Evolutionary conservation across 1,140 invertebrate species (phyloP).

Genomic region (Frieseomelitta varia): DNA sequence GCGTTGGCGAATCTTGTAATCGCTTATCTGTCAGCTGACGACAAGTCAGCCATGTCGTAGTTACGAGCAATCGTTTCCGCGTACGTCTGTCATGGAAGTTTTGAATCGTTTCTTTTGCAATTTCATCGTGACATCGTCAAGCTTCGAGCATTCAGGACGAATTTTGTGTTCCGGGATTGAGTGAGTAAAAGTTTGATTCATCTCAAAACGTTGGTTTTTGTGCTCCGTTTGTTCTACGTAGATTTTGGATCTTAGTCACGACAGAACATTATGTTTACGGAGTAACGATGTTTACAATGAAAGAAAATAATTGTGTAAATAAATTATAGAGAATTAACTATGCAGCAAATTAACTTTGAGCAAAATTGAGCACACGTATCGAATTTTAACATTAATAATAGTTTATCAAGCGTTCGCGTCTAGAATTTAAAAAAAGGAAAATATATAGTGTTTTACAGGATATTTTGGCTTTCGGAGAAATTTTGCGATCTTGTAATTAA

Average conservation of each 20-base stretch:
- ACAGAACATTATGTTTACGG: background rate
- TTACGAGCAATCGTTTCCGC: constrained; percentile 5
- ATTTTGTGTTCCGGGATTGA: too few species aligned
- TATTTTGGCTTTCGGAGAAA: too few species aligned
- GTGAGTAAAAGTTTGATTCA: background rate
- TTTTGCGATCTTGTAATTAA: too few species aligned
- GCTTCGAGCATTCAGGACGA: too few species aligned
- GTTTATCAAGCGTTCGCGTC: too few species aligned
- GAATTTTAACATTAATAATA: too few species aligned
- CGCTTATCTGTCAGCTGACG: constrained; percentile 45
- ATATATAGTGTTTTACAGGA: too few species aligned
- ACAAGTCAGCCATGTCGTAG: constrained; percentile 44
- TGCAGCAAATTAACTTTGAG: background rate
- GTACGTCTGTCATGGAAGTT: constrained; percentile 19
- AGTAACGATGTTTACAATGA: background rate
- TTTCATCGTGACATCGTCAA: background rate
- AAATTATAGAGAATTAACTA: background rate
- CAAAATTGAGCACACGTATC: too few species aligned
- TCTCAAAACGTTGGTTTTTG: background rate
- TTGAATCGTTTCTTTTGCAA: background rate
- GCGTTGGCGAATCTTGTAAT: constrained; percentile 15
- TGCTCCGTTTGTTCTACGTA: too few species aligned
- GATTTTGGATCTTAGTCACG: background rate
- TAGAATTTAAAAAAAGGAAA: too few species aligned
- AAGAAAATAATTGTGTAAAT: background rate